Base-by-base conservation (phyloP, 2,113 vertebrate species). In the Camarhynchus parvulus region DNA sequence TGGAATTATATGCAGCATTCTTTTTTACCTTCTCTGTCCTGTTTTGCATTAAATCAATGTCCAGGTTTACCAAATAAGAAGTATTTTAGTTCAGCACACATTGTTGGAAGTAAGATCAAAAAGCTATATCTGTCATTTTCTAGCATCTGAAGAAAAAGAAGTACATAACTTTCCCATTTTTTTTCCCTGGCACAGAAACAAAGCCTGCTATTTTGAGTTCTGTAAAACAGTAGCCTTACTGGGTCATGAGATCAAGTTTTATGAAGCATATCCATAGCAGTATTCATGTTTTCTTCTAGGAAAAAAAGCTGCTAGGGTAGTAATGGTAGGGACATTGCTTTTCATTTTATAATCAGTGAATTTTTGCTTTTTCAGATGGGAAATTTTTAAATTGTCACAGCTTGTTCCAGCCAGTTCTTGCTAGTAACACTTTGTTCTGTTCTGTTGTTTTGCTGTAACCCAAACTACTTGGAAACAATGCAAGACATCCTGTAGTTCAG, bases 341-440 rank as follows among this genome's bases (percentile, higher is more conserved):
- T 89, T 78, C 31, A 27, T 84, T 92, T 92, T 83, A 31, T 58
- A 89, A 53, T 61, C 47, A 17, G 35, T 52, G 28, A 24, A 27
- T 50, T 80, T 67, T 47, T 72, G 52, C 42, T 89, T 93, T 90
- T 85, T 80, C 35, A 42, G 31, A 61, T 80, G 90, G 88, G 58
- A 96, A 94, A 39, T 89, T 78, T 83, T 64, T 47, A 42, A 89
- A 61, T 53, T 80, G 72, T 63, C 52, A 28, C 50, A 70, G 56
- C 59, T 90, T 94, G 92, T 95, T 95, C 93, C 80, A 90, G 90
- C 80, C 58, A 87, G 93, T 89, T 84, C 90, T 93, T 95, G 80
- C 53, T 83, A 20, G 86, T 89, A 92, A 95, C 92, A 90, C 2
- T 94, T 94, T 96, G 93, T 96, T 94, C 92, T 90, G 52, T 78